Conservation (phyloP, 1,140 invertebrate genomes). For the Drosophila murphyi region DNA sequence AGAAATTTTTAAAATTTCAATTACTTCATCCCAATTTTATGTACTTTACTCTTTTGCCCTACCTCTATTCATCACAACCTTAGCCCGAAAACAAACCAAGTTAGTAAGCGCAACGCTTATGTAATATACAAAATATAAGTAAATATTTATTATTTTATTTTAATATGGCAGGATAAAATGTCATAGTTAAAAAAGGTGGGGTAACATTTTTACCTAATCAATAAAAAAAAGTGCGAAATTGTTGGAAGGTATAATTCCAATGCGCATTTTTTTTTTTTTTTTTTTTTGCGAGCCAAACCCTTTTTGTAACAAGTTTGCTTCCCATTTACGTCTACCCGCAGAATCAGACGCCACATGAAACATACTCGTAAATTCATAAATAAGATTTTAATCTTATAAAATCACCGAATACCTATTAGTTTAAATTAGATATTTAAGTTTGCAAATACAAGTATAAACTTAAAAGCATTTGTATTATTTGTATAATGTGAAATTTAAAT, state of each 20-base stretch:
- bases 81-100: slow-evolving; percentile 58
- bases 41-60: slow-evolving; percentile 21
- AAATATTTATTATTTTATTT: slow-evolving; percentile 51
- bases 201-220: slow-evolving; percentile 11
- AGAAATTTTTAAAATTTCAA: slow-evolving; percentile 67
- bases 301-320: slow-evolving; percentile 35
- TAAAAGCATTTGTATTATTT: slow-evolving; percentile 81
- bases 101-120: slow-evolving; percentile 68
- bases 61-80: slow-evolving; percentile 34
- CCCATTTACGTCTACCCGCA: slow-evolving; percentile 32
- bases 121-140: slow-evolving; percentile 56
- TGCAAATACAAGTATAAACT: slow-evolving; percentile 51
- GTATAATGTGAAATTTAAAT: slow-evolving; percentile 66
- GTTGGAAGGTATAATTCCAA: slow-evolving; percentile 4
- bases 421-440: slow-evolving; percentile 62
- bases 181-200: slow-evolving; percentile 21
- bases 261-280: neutral
- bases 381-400: slow-evolving; percentile 58
- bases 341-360: slow-evolving; percentile 38
- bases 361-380: slow-evolving; percentile 40
- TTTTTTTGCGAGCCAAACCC: slow-evolving; percentile 8
- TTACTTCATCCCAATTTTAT: slow-evolving; percentile 39
- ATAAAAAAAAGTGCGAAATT: slow-evolving; percentile 7
- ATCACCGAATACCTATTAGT: slow-evolving; percentile 58
- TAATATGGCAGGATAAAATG: slow-evolving; percentile 34